phyloP scores from a whole-genome alignment of 2,113 vertebrate genomes.

The western clawed frog (Xenopus tropicalis) region UCB_Xtro_10.0 CM004451.2:80829501-80830000 shows the following conservation, averaged over 20 bases:
- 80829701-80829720: conserved; percentile 15
- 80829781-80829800: conserved; percentile 6
- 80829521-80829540: not conserved
- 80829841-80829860: not conserved
- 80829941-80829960: too few relatives aligned
- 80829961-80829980: too few relatives aligned
- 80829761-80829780: not conserved
- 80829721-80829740: conserved; percentile 18
- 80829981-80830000: too few relatives aligned
- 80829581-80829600: conserved; percentile 10
- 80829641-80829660: conserved; percentile 7
- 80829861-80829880: too few relatives aligned
- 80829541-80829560: not conserved
- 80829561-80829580: not conserved
- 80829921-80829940: too few relatives aligned
- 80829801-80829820: not conserved
- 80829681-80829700: conserved; percentile 18
- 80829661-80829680: conserved; percentile 20
- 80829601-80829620: conserved; percentile 6
- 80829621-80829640: not conserved
- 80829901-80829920: too few relatives aligned
- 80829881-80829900: too few relatives aligned
- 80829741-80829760: conserved; percentile 15
- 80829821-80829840: not conserved
- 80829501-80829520: not conserved